Evolutionary conservation across 2,113 vertebrate species (phyloP).

Genomic region (Mesoclemmys tuberculata): DNA sequence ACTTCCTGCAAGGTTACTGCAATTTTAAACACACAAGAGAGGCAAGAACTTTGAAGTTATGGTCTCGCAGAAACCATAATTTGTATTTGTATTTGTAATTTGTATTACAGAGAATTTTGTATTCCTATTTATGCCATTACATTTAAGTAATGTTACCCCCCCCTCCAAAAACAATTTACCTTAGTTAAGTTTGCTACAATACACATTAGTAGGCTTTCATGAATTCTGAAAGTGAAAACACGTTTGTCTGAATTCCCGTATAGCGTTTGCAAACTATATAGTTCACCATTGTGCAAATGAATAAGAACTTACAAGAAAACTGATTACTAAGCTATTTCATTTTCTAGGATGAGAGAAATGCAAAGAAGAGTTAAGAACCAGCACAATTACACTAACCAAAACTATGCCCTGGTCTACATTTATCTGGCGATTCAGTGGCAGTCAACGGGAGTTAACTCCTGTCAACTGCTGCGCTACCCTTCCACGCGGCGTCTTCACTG

Average conservation of each 20-base stretch:
- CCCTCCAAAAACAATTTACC: not conserved
- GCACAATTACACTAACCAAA: not conserved
- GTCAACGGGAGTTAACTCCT: too few relatives aligned
- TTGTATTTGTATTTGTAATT: too few relatives aligned
- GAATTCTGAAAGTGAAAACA: not conserved
- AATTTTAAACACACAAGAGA: not conserved
- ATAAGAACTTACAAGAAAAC: not conserved
- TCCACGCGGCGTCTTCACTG: too few relatives aligned
- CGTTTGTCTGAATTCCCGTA: not conserved
- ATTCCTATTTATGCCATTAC: not conserved
- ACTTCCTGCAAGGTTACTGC: not conserved
- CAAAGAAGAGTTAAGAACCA: not conserved
- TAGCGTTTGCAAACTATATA: not conserved
- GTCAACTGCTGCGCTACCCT: too few relatives aligned
- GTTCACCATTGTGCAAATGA: not conserved
- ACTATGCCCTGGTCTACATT: not conserved
- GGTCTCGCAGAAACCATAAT: not conserved
- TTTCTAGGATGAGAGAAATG: not conserved
- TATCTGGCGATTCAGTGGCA: too few relatives aligned
- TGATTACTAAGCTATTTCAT: not conserved
- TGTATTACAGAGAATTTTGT: not conserved
- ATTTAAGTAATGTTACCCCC: not conserved
- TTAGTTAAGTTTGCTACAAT: not conserved
- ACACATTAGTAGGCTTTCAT: not conserved
- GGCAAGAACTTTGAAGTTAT: not conserved